Evolutionary conservation across 2,113 vertebrate genomes (phyloP).

Genomic region (Xerus inauris): DNA sequence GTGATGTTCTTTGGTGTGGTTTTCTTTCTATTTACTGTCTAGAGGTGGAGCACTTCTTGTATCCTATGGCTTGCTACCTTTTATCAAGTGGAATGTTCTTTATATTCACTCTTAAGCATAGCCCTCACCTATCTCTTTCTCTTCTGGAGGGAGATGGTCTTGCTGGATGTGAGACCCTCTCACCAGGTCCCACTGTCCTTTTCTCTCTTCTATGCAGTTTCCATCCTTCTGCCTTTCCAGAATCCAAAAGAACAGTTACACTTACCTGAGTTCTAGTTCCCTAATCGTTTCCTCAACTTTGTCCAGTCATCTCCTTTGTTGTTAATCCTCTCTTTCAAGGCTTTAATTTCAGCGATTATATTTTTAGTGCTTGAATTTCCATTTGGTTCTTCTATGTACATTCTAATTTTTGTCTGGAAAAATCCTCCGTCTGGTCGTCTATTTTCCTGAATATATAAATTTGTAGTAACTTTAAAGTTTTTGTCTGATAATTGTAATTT

Average conservation of each 20-base stretch:
- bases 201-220: not conserved
- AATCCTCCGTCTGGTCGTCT: not conserved
- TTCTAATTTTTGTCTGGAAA: not conserved
- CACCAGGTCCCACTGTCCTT: not conserved
- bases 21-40: slow-evolving; percentile 3
- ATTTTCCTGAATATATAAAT: not conserved
- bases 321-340: not conserved
- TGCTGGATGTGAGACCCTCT: not conserved
- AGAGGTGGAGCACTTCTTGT: not conserved
- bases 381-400: not conserved
- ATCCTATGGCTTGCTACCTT: not conserved
- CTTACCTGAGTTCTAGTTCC: not conserved
- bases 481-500: not conserved
- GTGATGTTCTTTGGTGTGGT: not conserved
- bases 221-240: not conserved
- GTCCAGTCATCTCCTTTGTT: not conserved
- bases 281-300: not conserved
- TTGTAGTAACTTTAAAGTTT: not conserved
- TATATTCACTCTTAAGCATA: not conserved
- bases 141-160: not conserved
- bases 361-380: slow-evolving; percentile 32
- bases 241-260: not conserved
- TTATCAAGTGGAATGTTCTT: slow-evolving; percentile 1
- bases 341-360: not conserved
- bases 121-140: not conserved